Percentiles rank a stretch among this genome's conserved stretches.
Evolutionary conservation across 2,888 invertebrate species (phyloP).

Genomic region (Germaria angustata): DNA sequence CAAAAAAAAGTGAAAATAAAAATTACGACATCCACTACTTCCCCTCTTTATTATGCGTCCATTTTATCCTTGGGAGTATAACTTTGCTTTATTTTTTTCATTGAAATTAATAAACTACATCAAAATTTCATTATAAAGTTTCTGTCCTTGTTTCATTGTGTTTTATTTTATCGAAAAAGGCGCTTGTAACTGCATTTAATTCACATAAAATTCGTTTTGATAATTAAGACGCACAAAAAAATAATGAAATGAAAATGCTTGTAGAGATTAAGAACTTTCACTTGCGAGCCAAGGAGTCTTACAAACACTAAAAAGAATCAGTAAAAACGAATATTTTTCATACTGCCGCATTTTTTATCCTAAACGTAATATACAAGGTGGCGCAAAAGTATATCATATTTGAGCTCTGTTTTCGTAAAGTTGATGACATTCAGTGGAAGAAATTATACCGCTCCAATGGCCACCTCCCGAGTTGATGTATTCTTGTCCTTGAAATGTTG

Average conservation of each 20-base stretch:
- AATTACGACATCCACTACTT: not conserved
- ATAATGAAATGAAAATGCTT: not conserved
- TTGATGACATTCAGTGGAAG: too few species aligned
- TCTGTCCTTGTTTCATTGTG: conserved; percentile 9
- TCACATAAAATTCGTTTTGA: not conserved
- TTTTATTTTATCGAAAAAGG: conserved; percentile 4
- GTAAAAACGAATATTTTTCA: too few species aligned
- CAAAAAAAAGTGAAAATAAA: not conserved
- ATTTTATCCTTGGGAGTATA: not conserved
- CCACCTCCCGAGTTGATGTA: too few species aligned
- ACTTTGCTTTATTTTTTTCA: conserved; percentile 31
- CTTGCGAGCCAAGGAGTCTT: too few species aligned
- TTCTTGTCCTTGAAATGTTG: too few species aligned
- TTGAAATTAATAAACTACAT: conserved; percentile 43
- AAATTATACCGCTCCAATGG: too few species aligned
- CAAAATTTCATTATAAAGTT: conserved; percentile 52
- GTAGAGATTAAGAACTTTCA: not conserved
- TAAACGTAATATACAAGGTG: too few species aligned
- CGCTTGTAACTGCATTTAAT: conserved; percentile 27
- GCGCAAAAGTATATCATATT: too few species aligned
- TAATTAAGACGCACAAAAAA: not conserved
- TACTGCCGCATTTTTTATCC: too few species aligned
- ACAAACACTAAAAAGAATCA: not conserved
- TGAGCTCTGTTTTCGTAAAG: too few species aligned
- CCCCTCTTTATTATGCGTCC: not conserved